Conservation (phyloP, 2,888 invertebrate species). For the Neria commutata region DNA sequence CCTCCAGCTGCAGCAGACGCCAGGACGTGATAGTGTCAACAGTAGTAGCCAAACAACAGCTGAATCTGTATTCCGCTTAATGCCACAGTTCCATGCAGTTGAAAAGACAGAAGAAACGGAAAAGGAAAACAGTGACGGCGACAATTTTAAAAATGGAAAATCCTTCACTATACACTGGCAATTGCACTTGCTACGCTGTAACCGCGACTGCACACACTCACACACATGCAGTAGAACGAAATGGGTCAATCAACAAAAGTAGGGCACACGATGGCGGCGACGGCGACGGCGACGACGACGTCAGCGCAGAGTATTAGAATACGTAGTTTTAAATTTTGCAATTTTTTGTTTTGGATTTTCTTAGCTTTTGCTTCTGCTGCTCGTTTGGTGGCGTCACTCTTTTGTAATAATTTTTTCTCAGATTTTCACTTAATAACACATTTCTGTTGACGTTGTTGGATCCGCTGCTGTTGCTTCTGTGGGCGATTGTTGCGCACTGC, state of each 20-base stretch:
- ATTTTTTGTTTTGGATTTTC: not conserved
- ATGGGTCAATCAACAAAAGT: not conserved
- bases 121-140: not conserved
- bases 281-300: not conserved
- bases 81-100: not conserved
- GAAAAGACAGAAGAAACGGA: not conserved
- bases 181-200: too few species aligned
- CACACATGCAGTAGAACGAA: too few species aligned
- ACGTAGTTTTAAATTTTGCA: not conserved
- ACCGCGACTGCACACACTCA: too few species aligned
- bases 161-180: not conserved
- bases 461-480: not conserved
- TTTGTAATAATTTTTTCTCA: too few species aligned
- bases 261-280: not conserved
- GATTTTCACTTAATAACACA: not conserved
- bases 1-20: too few species aligned
- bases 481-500: not conserved
- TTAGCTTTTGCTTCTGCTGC: not conserved
- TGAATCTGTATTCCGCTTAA: not conserved
- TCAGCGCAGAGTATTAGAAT: not conserved
- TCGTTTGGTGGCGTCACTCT: not conserved
- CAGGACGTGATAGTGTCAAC: too few species aligned
- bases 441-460: not conserved
- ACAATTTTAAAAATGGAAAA: not conserved
- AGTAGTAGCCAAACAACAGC: too few species aligned